Base-by-base conservation (phyloP, 92 coral and sea anemone genomes). In the Desmophyllum pertusum region DNA sequence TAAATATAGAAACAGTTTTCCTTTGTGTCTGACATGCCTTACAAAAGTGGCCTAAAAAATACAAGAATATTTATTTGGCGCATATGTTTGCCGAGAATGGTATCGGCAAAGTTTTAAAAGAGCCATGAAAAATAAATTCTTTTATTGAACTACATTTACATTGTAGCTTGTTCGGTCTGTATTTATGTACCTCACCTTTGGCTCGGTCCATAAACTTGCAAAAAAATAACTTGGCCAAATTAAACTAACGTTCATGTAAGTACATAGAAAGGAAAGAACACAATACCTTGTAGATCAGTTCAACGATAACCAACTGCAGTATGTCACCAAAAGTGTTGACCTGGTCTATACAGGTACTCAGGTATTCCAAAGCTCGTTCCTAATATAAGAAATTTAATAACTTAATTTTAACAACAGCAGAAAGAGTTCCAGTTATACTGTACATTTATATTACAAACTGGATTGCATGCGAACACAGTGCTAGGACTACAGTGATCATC, bases 311-410 rank as follows among this genome's bases (percentile, higher is more conserved):
- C 81, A 97, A 79, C 85, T 97, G 99, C 69, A 97, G 89, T 29
- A 97, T 97, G 71, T 97, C 99, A 72, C 99, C 99, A 94, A 97
- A 97, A 7, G 97, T 85, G 86, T 97, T 97, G 73, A 97, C 99
- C 85, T 97, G 99, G 75, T 97, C 99, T 66, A 97, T 97, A 70
- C 99, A 97, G 25, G 99, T 97, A 68, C 99, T 97, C 75, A 97
- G 88, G 80, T 97, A 97, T 42, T 97, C 99, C 88, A 97, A 79
- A 27, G 99, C 99, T 75, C 99, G 85, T 29, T 97, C 99, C 98
- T 95, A 35, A 27, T n/a, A n/a, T 8, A 33, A 66, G 73, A 14
- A 52, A 71, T 29, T 51, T 59, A 75, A 36, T n/a, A 67, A 10
- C 27, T 59, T 7, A 7, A 0, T 17, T 52, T 11, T 51, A 33